Percentiles rank a stretch among this genome's conserved stretches.
phyloP scores from a whole-genome alignment of 2,797 vertebrate species.

The Atherinosoma microstoma region DNA sequence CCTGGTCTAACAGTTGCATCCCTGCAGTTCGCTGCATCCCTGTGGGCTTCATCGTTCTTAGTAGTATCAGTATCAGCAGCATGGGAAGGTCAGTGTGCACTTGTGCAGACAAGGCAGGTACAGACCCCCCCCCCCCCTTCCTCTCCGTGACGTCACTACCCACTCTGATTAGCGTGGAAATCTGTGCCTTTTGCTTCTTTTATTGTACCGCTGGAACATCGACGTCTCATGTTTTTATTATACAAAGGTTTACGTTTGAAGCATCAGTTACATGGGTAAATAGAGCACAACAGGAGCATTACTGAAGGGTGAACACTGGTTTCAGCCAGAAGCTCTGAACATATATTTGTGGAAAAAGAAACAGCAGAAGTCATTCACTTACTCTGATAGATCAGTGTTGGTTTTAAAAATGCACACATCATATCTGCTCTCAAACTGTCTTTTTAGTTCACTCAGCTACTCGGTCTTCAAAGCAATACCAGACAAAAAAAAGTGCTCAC shows the following conservation, averaged over 20 bases:
- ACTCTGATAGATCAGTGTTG: conserved; percentile 20
- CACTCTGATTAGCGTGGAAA: conserved; percentile 60
- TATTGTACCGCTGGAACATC: conserved; percentile 10
- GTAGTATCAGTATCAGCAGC: conserved; percentile 65
- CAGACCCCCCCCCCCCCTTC: conserved; percentile 54
- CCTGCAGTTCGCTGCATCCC: conserved; percentile 47
- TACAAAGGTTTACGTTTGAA: neutral
- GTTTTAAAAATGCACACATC: conserved; percentile 29
- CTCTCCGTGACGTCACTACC: conserved; percentile 70
- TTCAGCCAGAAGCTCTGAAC: conserved; percentile 25
- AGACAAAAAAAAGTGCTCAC: neutral
- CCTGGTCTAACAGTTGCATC: conserved; percentile 39
- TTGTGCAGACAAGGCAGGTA: conserved; percentile 80
- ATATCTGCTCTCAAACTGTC: conserved; percentile 27
- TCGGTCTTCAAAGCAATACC: conserved; percentile 36
- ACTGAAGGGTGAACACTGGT: conserved; percentile 32
- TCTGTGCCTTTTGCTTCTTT: conserved; percentile 23
- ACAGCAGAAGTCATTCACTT: conserved; percentile 40
- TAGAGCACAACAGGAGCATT: neutral
- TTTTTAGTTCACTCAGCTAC: conserved; percentile 25
- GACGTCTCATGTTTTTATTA: neutral
- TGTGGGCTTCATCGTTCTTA: conserved; percentile 48
- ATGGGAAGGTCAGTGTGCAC: conserved; percentile 82
- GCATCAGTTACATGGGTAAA: neutral
- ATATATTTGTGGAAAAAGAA: conserved; percentile 42